phyloP scores from a whole-genome alignment of 2,888 invertebrate genomes.

The Apotomis betuletana region DNA sequence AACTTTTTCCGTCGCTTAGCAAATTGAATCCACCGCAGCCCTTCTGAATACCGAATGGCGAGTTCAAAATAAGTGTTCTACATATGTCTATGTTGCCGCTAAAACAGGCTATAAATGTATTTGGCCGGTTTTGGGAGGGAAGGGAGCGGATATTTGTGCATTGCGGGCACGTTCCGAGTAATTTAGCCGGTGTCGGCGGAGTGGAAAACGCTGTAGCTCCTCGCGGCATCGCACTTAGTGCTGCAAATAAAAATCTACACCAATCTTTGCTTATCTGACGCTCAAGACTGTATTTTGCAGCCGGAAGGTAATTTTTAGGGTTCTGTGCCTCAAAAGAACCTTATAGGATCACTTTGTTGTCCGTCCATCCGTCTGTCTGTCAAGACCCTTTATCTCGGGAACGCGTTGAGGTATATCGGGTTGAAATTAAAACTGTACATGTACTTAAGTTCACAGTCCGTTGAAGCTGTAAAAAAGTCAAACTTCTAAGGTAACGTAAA shows the following conservation, averaged over 20 bases:
- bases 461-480: too few species aligned
- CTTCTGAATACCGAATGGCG: conserved; percentile 35
- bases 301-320: conserved; percentile 1
- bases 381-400: too few species aligned
- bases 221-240: conserved; percentile 27
- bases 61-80: conserved; percentile 31
- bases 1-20: conserved; percentile 29
- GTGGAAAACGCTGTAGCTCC: conserved; percentile 74
- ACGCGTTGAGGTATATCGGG: too few species aligned
- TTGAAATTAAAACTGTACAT: too few species aligned
- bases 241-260: conserved; percentile 13
- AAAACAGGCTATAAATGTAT: conserved; percentile 49
- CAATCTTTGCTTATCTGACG: conserved; percentile 19
- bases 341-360: too few species aligned
- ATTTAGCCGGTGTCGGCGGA: conserved; percentile 62
- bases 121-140: conserved; percentile 39
- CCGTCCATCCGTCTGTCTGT: too few species aligned
- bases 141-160: conserved; percentile 62
- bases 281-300: conserved; percentile 25
- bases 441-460: too few species aligned
- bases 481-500: too few species aligned
- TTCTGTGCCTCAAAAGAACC: too few species aligned
- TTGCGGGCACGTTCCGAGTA: conserved; percentile 70
- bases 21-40: conserved; percentile 35
- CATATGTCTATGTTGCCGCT: conserved; percentile 44